These are phyloP conservation scores for Sesia bembeciformis DNA, from an alignment of 2,888 invertebrate genomes.

Conservation along the genomic window DNA sequence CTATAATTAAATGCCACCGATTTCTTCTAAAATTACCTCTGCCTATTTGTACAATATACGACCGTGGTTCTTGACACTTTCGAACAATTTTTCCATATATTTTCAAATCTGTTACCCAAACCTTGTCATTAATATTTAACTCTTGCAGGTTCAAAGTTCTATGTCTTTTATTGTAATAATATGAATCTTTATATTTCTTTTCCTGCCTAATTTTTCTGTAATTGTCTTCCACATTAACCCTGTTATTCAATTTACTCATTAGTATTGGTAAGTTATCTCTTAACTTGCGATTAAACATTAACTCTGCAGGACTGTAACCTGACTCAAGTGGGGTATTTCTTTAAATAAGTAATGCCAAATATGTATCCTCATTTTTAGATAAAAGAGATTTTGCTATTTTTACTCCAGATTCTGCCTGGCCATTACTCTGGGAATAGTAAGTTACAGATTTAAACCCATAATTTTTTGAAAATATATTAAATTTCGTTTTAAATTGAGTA, in stretches of 20 bases:
- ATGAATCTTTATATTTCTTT: too few species aligned
- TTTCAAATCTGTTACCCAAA: too few species aligned
- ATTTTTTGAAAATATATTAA: conserved; percentile 2
- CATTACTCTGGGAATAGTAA: conserved; percentile 5
- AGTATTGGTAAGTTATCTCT: neutral
- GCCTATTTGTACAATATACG: neutral
- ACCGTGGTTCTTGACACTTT: too few species aligned
- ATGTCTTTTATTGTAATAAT: too few species aligned
- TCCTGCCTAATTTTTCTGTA: too few species aligned
- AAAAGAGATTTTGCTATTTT: conserved; percentile 1
- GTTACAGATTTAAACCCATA: conserved; percentile 2
- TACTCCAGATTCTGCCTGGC: conserved; percentile 3
- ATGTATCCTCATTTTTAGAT: conserved; percentile 1
- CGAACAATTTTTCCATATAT: too few species aligned
- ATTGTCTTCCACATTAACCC: too few species aligned
- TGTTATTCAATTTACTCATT: too few species aligned
- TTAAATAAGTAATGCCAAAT: conserved; percentile 1
- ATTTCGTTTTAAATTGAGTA: conserved; percentile 4
- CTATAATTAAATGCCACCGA: neutral
- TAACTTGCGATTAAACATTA: neutral
- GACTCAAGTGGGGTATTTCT: neutral
- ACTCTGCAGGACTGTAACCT: conserved; percentile 3
- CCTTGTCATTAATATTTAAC: too few species aligned
- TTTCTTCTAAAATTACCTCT: neutral
- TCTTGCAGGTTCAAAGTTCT: too few species aligned